Conservation (phyloP, 2,113 vertebrate species). For the Oplegnathus fasciatus region DNA sequence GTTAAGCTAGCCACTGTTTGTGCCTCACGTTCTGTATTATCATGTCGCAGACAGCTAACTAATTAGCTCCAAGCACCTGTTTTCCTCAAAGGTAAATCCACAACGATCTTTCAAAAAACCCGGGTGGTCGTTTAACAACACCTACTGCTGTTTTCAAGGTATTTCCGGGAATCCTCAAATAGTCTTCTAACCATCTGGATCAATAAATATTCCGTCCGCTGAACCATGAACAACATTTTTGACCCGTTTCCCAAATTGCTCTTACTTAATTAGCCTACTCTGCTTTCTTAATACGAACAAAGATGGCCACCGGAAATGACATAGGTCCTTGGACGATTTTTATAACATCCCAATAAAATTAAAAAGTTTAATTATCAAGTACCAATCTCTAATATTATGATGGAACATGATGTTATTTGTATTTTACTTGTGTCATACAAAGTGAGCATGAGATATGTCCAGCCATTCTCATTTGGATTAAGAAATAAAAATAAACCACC, state of each 20-base stretch:
- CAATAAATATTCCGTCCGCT: too few species aligned
- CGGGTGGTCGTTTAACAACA: neutral
- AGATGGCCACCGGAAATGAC: neutral
- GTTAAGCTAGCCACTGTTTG: neutral
- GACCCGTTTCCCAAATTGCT: neutral
- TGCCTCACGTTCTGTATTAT: neutral
- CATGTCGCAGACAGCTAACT: neutral
- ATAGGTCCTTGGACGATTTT: neutral
- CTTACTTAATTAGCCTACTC: neutral
- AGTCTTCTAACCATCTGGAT: too few species aligned
- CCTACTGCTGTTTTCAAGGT: neutral
- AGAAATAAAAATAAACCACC: neutral
- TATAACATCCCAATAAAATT: neutral
- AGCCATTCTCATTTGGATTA: neutral
- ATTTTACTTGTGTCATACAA: too few species aligned
- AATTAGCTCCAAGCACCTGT: too few species aligned
- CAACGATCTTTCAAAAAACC: neutral
- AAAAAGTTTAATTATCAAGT: neutral
- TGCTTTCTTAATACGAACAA: neutral
- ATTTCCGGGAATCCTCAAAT: neutral
- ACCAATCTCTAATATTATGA: neutral
- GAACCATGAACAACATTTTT: neutral
- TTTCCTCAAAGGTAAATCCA: too few species aligned
- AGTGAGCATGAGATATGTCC: neutral
- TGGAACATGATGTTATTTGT: neutral